Base-by-base conservation (phyloP, 2,113 vertebrate species). In the Lagenorhynchus albirostris region DNA sequence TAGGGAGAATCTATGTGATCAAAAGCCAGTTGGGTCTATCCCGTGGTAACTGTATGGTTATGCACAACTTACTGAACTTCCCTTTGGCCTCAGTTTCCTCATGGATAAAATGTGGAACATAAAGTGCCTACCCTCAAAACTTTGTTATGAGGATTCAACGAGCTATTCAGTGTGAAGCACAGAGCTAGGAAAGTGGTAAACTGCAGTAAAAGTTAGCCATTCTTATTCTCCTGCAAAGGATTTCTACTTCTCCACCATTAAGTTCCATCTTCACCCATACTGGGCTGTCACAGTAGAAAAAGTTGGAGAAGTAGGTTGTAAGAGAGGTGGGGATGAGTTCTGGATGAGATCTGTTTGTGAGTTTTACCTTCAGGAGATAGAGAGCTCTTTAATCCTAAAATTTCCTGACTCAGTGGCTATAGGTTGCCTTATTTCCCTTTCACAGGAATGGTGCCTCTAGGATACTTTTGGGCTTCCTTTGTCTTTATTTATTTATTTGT, bases 321-420 rank as follows among this genome's bases (percentile, higher is more conserved):
- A 58, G 41, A 94, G 74, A 44, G 26, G 25, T 62, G 23, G 31
- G 21, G 60, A 68, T 58, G 95, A 41, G 60, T 85, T 88, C n/a
- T 82, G 65, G 50, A 63, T 84, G 77, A 80, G 36, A 93, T 79
- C 26, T 53, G 20, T 63, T 79, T 9, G 8, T 83, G 33, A 94
- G 26, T 80, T 95, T 94, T 67, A 65, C 58, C 50, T 94, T 92
- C 73, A 96, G 93, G 50, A 65, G 23, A 47, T 55, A 68, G 80
- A 65, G 41, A 62, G 53, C 58, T 71, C 86, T 86, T 93, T 25
- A 86, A 36, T 73, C 47, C 55, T 95, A 53, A 86, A 92, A 84
- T 58, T 67, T 33, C 29, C 12, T 80, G 53, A 88, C 10, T 9
- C 31, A 17, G 25, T 21, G 41, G 33, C 6, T 60, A 13, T 12